Conservation (phyloP, 2,797 vertebrate species). For the Pterois miles region DNA sequence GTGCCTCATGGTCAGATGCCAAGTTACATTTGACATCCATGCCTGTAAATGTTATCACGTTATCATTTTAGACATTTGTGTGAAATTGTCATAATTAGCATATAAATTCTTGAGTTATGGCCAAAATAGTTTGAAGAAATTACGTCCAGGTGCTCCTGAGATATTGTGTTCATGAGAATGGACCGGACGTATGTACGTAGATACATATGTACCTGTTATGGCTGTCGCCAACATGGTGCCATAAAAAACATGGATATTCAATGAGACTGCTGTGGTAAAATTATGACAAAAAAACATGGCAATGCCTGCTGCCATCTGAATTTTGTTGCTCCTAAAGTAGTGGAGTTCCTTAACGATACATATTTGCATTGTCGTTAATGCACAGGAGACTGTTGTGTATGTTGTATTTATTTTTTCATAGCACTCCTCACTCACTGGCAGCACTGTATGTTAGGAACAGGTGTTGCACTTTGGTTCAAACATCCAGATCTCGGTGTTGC, state of each 20-base stretch:
- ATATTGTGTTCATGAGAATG: rapidly evolving
- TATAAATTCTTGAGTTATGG: rapidly evolving
- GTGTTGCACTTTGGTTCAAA: not conserved
- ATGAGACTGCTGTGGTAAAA: too few species aligned
- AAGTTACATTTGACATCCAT: not conserved
- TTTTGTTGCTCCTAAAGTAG: not conserved
- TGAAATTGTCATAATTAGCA: not conserved
- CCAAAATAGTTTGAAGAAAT: not conserved
- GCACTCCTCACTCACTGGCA: not conserved
- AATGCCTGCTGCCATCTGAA: too few species aligned
- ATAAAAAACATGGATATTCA: too few species aligned
- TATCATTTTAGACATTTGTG: not conserved
- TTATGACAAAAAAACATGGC: too few species aligned
- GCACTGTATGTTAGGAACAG: not conserved
- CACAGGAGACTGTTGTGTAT: not conserved
- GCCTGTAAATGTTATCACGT: not conserved
- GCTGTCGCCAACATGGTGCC: too few species aligned
- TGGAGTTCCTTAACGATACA: too few species aligned
- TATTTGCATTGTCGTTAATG: too few species aligned
- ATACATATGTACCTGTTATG: too few species aligned
- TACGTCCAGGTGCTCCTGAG: rapidly evolving
- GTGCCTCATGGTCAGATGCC: not conserved
- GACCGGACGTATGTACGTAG: too few species aligned
- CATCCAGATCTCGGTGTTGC: not conserved
- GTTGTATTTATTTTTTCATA: not conserved